A percentile compares a stretch with the other conserved stretches of the same genome.
phyloP scores from a whole-genome alignment of 2,888 invertebrate species.

The Pterostichus madidus region DNA sequence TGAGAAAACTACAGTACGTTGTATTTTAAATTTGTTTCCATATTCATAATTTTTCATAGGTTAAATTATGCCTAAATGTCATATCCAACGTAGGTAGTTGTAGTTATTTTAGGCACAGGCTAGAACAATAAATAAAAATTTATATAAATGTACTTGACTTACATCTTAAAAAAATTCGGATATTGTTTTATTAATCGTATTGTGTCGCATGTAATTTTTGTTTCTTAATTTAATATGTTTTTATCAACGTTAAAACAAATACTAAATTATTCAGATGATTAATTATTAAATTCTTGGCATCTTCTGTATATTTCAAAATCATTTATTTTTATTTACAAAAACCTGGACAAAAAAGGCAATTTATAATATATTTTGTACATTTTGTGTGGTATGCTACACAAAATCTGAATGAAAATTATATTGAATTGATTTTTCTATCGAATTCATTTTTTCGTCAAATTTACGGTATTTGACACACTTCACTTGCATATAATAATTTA shows the following conservation, averaged over 20 bases:
- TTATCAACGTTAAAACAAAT: conserved; percentile 27
- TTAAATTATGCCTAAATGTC: conserved; percentile 1
- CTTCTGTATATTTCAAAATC: no score
- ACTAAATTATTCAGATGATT: conserved; percentile 17
- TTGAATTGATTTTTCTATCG: no score
- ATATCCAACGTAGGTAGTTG: neutral
- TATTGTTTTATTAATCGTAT: neutral
- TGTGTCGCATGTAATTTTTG: neutral
- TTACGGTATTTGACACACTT: no score
- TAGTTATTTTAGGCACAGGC: neutral
- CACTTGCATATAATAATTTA: conserved; percentile 26
- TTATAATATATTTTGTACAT: no score
- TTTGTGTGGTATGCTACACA: no score
- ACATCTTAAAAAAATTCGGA: no score
- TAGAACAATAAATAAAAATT: conserved; percentile 6
- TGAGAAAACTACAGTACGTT: conserved; percentile 96
- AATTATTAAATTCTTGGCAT: conserved; percentile 16
- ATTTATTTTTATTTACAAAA: no score
- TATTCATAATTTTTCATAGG: neutral
- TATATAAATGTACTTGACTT: neutral
- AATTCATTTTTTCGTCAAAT: no score
- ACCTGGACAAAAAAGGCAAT: no score
- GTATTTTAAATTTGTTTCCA: conserved; percentile 21
- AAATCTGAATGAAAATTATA: no score
- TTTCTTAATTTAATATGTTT: conserved; percentile 27